Evolutionary conservation across 2,888 invertebrate genomes (phyloP).

Genomic region (Xestia sexstrigata): DNA sequence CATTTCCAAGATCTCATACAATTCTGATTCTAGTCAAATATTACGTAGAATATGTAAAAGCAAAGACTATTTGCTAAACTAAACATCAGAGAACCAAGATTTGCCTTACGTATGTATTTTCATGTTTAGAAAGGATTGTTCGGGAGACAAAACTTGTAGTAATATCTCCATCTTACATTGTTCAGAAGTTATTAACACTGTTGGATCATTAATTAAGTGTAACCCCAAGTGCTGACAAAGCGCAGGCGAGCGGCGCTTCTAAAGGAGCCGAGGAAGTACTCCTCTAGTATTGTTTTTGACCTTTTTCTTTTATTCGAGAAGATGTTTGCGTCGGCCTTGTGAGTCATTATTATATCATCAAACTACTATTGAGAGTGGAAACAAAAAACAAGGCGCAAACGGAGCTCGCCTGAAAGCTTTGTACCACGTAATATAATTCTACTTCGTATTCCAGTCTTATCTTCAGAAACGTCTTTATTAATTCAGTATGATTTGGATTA

Average conservation of each 20-base stretch:
- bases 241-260: conserved; percentile 39
- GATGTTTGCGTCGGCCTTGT: conserved; percentile 57
- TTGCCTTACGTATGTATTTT: conserved; percentile 35
- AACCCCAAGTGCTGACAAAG: conserved; percentile 56
- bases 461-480: conserved; percentile 68
- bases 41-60: conserved; percentile 53
- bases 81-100: conserved; percentile 54
- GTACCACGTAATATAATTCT: conserved; percentile 63
- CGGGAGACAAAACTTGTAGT: conserved; percentile 28
- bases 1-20: conserved; percentile 55
- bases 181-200: conserved; percentile 54
- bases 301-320: conserved; percentile 57
- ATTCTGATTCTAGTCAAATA: conserved; percentile 56
- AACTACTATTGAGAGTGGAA: conserved; percentile 51
- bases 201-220: conserved; percentile 61
- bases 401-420: conserved; percentile 57
- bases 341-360: conserved; percentile 68
- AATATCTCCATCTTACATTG: conserved; percentile 45
- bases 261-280: conserved; percentile 46
- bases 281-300: conserved; percentile 56
- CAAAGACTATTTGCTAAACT: conserved; percentile 56
- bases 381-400: conserved; percentile 59
- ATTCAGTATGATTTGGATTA: conserved; percentile 74
- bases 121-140: conserved; percentile 27
- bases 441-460: conserved; percentile 58